These are phyloP conservation scores for Periplaneta americana DNA, from an alignment of 1,140 invertebrate species.

Conservation along the genomic window DNA sequence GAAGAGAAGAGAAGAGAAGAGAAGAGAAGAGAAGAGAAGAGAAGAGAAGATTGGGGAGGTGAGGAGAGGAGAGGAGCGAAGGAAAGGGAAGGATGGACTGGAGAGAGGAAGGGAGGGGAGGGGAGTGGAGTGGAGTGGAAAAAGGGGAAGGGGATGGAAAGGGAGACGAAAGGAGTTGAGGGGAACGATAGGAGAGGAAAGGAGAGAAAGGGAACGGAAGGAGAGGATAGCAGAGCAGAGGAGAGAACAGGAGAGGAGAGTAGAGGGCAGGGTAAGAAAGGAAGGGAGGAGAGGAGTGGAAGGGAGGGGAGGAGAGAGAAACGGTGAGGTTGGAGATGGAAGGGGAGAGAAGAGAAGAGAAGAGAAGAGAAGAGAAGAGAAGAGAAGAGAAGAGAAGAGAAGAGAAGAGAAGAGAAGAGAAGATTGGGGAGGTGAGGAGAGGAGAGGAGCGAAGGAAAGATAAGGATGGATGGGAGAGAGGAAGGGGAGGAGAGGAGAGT, in stretches of 20 bases:
- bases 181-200: neutral
- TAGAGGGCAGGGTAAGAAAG: neutral
- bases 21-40: neutral
- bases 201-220: neutral
- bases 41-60: neutral
- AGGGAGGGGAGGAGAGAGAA: neutral
- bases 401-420: neutral
- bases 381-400: neutral
- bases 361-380: neutral
- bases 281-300: neutral
- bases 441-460: neutral
- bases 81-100: no score
- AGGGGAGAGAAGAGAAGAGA: neutral
- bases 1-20: neutral
- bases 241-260: neutral
- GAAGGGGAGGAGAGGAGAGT: neutral
- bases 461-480: no score
- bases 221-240: neutral
- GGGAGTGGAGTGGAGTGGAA: neutral
- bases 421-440: neutral
- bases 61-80: neutral
- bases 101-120: no score
- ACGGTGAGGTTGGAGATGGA: no score
- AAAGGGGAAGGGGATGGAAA: neutral
- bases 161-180: neutral